phyloP scores from a whole-genome alignment of 2,113 vertebrate species.

The Dipodomys ordii region DNA sequence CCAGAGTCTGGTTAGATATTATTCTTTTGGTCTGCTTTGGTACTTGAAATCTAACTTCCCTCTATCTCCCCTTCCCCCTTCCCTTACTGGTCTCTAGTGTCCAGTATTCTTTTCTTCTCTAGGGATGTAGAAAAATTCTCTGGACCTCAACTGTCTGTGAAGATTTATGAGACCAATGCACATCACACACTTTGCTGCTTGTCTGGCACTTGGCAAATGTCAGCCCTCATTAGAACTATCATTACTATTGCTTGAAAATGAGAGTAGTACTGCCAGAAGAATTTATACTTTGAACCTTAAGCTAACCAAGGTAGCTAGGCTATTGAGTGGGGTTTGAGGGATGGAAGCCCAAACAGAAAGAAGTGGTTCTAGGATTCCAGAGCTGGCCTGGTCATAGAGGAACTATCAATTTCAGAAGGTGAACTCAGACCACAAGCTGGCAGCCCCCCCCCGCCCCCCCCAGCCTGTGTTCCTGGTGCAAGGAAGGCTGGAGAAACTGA shows the following conservation, averaged over 20 bases:
- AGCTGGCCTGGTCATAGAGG: background rate
- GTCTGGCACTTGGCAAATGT: constrained; percentile 27
- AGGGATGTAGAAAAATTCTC: background rate
- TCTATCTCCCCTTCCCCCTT: background rate
- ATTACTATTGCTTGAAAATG: constrained; percentile 6
- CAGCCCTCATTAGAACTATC: background rate
- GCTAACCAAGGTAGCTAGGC: background rate
- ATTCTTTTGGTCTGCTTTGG: background rate
- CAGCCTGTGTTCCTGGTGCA: no score
- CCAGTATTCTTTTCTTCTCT: background rate
- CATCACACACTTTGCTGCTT: background rate
- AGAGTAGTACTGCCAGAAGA: background rate
- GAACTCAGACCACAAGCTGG: background rate
- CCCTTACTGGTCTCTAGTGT: background rate
- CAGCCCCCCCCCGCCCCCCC: no score
- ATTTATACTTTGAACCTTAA: background rate
- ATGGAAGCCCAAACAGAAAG: background rate
- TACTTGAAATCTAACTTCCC: background rate
- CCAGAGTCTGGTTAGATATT: background rate
- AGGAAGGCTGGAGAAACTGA: background rate
- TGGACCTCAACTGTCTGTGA: background rate
- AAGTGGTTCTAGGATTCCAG: background rate
- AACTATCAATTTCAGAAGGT: background rate
- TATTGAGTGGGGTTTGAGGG: background rate
- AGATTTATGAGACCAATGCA: constrained; percentile 29